Base-by-base conservation (phyloP, 2,888 invertebrate species). In the Crocallis elinguaria region DNA sequence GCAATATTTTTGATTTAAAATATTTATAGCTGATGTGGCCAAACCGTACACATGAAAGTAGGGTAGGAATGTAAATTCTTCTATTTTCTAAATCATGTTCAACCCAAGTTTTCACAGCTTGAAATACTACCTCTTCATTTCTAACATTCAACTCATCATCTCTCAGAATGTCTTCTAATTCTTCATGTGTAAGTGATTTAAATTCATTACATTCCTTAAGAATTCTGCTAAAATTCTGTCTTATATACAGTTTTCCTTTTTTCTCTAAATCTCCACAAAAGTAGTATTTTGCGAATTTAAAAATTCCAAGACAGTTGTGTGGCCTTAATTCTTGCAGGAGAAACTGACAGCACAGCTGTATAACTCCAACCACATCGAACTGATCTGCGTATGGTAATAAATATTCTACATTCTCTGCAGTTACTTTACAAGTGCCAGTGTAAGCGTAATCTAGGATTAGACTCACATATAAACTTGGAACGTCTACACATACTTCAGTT, bases 401-500 rank as follows among this genome's bases (percentile, higher is more conserved):
- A 59, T 92, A 89, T 77, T 95, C 94, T 3, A 96, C 95, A 74
- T 95, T 96, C 19, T 93, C 92, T 29, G 92, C 87, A 3, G 92
- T 93, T 29, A 96, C 93, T 46, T 81, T 77, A 71, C 95, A 95
- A 12, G 89, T 84, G 30, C 95, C 95, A 2, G 95, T 95, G 73
- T 96, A 96, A 0, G 95, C 95, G 74, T 94, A 96, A 71, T 96
- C 95, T 46, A 97, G 92, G 53, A 96, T 93, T 30, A 93, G 84
- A 48, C 88, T 88, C 86, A 96, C 94, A 69, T 93, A 92, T 55
- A 89, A 82, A 52, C 93, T 92, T 1, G 94, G 91, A 27, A 94
- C 93, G 64, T 92, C 93, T 25, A 95, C 92, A 64, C 88, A 88
- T 61, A 95, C 93, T 77, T 94, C 92, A 1, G 88, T 93, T 62